phyloP scores from a whole-genome alignment of 2,888 invertebrate genomes.

The Podabrus alpinus region DNA sequence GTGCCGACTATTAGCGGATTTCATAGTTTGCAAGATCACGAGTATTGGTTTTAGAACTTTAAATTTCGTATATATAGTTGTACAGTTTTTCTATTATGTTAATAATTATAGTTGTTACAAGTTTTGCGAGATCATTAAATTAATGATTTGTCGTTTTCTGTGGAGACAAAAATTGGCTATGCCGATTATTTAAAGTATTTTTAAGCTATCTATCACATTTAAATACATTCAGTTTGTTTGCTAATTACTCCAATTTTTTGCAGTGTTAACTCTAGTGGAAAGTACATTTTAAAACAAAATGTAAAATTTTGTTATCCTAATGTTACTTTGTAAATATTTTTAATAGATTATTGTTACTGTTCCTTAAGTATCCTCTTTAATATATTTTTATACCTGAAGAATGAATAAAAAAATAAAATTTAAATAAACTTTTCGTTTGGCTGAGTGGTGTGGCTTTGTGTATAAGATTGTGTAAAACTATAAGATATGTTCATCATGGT shows the following conservation, averaged over 20 bases:
- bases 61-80: neutral
- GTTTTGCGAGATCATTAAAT: neutral
- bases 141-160: neutral
- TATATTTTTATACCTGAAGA: neutral
- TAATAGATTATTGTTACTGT: neutral
- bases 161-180: neutral
- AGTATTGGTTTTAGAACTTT: conserved; percentile 35
- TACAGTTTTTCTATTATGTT: neutral
- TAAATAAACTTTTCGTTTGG: neutral
- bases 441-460: neutral
- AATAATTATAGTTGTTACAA: too few relatives aligned
- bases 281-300: neutral
- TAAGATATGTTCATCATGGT: neutral
- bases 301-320: neutral
- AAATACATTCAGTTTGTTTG: neutral
- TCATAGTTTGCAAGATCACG: conserved; percentile 27
- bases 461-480: too few relatives aligned
- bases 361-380: neutral
- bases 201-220: too few relatives aligned
- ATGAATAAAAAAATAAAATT: neutral
- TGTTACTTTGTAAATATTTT: neutral
- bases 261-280: neutral
- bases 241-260: neutral
- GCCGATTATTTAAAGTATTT: neutral
- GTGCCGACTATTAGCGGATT: conserved; percentile 32